phyloP scores from a whole-genome alignment of 2,888 invertebrate species.

The Hecatera dysodea region DNA sequence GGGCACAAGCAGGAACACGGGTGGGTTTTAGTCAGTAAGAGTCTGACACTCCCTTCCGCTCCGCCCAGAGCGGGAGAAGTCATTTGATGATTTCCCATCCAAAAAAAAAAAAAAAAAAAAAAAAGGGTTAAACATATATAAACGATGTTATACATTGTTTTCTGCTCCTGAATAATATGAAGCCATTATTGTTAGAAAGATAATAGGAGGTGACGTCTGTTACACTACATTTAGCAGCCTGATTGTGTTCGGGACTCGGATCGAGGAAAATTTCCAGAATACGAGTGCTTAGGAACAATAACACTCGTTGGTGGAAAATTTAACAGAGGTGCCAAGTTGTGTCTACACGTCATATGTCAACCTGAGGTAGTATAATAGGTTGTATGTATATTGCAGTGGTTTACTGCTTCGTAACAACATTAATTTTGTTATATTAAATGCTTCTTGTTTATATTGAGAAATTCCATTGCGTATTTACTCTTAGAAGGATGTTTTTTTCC shows the following conservation, averaged over 20 bases:
- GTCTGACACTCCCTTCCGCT: too few species aligned
- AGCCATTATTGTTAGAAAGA: constrained; percentile 28
- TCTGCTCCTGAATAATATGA: constrained; percentile 20
- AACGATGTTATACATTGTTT: constrained; percentile 28
- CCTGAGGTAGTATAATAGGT: background rate
- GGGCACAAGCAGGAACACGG: too few species aligned
- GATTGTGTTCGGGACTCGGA: background rate
- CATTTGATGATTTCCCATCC: too few species aligned
- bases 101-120: too few species aligned
- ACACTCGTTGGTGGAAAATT: background rate
- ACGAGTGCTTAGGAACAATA: background rate
- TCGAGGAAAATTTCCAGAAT: constrained; percentile 1
- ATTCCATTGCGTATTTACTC: too few species aligned
- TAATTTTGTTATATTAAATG: too few species aligned
- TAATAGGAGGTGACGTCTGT: constrained; percentile 21
- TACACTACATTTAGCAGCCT: constrained; percentile 20
- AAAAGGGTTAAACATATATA: constrained; percentile 22
- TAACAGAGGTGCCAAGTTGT: background rate
- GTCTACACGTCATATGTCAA: background rate
- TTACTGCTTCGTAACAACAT: too few species aligned
- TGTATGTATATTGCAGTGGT: background rate
- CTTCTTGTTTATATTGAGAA: too few species aligned
- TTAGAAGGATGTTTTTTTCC: too few species aligned
- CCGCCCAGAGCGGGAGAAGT: too few species aligned
- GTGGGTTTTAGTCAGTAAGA: too few species aligned